Evolutionary conservation across 2,888 invertebrate genomes (phyloP).

Genomic region (Apamea epomidion): DNA sequence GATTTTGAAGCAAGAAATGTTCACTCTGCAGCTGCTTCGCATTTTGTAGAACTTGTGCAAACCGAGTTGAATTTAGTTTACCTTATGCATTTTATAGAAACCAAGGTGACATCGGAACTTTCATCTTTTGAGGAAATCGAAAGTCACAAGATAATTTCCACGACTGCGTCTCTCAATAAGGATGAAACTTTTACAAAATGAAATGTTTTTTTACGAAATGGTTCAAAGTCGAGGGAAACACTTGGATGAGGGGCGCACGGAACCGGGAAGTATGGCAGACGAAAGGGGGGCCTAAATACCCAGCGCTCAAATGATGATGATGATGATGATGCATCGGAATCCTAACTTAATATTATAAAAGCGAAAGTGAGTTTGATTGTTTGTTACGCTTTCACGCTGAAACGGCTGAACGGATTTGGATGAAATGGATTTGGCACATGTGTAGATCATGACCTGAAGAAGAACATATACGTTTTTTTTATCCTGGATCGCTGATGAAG

Average conservation of each 20-base stretch:
- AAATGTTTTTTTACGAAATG: background rate
- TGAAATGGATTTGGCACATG: background rate
- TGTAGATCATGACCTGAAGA: background rate
- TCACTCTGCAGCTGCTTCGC: conserved; percentile 27
- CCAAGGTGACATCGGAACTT: background rate
- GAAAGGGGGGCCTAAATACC: background rate
- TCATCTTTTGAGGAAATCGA: conserved; percentile 27
- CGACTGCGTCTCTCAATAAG: background rate
- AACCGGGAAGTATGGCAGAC: background rate
- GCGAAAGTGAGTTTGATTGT: background rate
- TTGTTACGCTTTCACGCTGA: background rate
- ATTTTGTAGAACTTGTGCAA: background rate
- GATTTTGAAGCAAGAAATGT: conserved; percentile 32
- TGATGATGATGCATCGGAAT: background rate
- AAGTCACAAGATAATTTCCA: conserved; percentile 2
- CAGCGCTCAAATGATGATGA: background rate
- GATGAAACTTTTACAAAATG: background rate
- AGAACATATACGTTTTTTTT: background rate
- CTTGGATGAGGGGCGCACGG: background rate
- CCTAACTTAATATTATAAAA: background rate
- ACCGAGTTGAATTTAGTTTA: conserved; percentile 8
- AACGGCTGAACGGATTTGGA: background rate
- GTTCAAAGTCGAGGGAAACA: background rate
- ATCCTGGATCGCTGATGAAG: background rate
- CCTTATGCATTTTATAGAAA: conserved; percentile 8